A percentile compares a stretch with the other conserved stretches of the same genome.
These are phyloP conservation scores for Potorous gilbertii DNA, from an alignment of 2,797 vertebrate species.

Conservation along the genomic window DNA sequence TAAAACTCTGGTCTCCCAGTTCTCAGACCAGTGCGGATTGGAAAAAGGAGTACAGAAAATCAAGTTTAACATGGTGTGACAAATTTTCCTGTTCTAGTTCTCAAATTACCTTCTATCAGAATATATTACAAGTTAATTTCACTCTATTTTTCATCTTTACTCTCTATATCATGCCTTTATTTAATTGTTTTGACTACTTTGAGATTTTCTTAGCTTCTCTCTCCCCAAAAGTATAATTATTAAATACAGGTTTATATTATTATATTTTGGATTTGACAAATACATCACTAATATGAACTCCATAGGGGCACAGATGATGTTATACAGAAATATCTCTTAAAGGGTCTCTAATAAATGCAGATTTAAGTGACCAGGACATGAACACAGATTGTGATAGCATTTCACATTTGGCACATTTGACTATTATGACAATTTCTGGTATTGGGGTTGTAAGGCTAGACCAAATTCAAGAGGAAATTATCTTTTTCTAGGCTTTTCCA, in stretches of 20 bases:
- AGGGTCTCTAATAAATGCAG: not conserved
- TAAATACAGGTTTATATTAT: not conserved
- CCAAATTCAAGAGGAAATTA: slow-evolving; percentile 34
- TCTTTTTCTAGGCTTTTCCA: slow-evolving; percentile 32
- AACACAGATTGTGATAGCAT: slow-evolving; percentile 42
- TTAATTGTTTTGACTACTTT: not conserved
- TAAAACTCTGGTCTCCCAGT: not conserved
- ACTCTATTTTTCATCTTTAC: not conserved
- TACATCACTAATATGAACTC: not conserved
- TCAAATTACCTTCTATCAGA: not conserved
- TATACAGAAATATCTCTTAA: not conserved
- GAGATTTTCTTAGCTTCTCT: not conserved
- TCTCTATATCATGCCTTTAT: not conserved
- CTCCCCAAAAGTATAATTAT: not conserved
- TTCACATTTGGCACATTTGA: slow-evolving; percentile 44
- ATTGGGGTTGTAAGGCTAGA: slow-evolving; percentile 40
- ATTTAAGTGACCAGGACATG: slow-evolving; percentile 58
- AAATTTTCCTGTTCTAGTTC: not conserved
- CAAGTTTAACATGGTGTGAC: not conserved
- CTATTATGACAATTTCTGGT: slow-evolving; percentile 37
- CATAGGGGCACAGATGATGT: not conserved
- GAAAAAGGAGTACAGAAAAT: not conserved
- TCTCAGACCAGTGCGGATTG: not conserved
- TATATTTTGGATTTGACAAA: not conserved
- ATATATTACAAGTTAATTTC: not conserved